Base-by-base conservation (phyloP, 2,797 vertebrate genomes). In the Sternotherus odoratus region DNA sequence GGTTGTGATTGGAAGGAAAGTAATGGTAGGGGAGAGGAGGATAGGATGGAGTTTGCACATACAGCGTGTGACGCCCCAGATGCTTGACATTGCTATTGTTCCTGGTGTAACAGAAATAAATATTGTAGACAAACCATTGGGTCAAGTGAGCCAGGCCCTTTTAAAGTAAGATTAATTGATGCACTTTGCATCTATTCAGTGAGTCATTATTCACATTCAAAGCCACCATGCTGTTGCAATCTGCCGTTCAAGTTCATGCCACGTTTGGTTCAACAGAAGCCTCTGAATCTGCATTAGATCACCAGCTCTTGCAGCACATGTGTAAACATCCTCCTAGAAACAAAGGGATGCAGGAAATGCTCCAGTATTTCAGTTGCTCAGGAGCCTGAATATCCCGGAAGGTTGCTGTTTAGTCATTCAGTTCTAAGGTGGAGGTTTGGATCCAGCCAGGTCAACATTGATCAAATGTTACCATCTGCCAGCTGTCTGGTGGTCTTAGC, bases 291-390 rank as follows among this genome's bases (percentile, higher is more conserved):
- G 66, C 77, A 89, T 48, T 63, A 60, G 60, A 82, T 92, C 78
- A 50, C 53, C 26, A 56, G 10, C 79, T 95, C 79, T 82, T 79
- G 72, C 89, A 94, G 48, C 0, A 0, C 49, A 54, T 83, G 56
- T 83, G 83, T 91, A 94, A 94, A 95, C 79, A 86, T 90, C 82
- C 89, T 92, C 66, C 85, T 82, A 69, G 75, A 94, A 94, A 57
- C 15, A 49, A 30, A 91, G 28, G 77, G 53, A 53, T 91, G 80
- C 60, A 90, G 89, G 75, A 93, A 95, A 83, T 78, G 21, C 17
- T 33, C 21, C 60, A 1, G 3, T 81, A 80, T 56, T 87, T 93
- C 81, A 80, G 33, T 87, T 90, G 49, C 82, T 88, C 83, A 11
- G 28, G 39, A 19, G 93, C 56, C 78, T 53, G 69, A 21, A 50